Conservation (phyloP, 2,113 vertebrate genomes). For the Edolisoma coerulescens region DNA sequence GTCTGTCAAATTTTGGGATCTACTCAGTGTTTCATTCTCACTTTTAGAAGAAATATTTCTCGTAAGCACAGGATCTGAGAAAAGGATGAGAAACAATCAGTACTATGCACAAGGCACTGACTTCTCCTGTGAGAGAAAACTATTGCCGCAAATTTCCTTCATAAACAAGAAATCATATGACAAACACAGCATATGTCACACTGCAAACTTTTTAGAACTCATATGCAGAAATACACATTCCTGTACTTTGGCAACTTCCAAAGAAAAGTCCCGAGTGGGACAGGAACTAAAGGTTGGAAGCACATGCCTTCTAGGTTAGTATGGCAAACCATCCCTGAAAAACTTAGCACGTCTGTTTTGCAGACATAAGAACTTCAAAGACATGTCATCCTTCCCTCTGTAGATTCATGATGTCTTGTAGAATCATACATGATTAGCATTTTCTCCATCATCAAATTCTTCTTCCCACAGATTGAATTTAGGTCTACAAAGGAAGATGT, state of each 20-base stretch:
- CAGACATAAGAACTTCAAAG: not conserved
- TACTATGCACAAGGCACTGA: not conserved
- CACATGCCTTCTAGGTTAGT: not conserved
- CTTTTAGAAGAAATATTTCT: not conserved
- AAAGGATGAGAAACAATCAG: not conserved
- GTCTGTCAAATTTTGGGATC: not conserved
- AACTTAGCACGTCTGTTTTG: rapidly evolving
- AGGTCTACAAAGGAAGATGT: not conserved
- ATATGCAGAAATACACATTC: not conserved
- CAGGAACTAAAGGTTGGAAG: not conserved
- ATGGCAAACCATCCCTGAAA: not conserved
- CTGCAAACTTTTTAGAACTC: not conserved
- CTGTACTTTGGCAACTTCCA: not conserved
- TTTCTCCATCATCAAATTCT: not conserved
- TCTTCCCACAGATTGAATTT: not conserved
- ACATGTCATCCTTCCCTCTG: not conserved
- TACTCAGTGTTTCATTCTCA: slow-evolving; percentile 31
- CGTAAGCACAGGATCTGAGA: not conserved
- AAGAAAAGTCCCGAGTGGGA: not conserved
- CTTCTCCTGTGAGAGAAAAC: not conserved
- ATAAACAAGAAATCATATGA: not conserved
- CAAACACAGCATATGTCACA: not conserved
- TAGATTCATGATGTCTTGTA: not conserved
- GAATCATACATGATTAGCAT: not conserved
- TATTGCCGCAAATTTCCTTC: not conserved